A percentile compares a stretch with the other conserved stretches of the same genome.
Conservation (phyloP, 2,888 invertebrate genomes). For the Argyra leucocephala region DNA sequence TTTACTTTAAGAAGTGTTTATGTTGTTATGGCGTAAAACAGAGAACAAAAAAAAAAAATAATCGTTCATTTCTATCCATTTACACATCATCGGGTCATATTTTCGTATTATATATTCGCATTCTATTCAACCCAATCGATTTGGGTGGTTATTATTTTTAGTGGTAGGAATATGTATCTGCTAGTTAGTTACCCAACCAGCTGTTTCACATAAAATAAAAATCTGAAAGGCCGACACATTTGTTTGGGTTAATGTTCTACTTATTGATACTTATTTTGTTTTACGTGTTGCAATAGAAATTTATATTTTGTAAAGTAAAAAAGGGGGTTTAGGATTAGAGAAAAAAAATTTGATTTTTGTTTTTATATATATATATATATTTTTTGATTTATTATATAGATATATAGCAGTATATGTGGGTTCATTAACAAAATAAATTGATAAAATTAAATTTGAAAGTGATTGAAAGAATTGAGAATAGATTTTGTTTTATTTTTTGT, state of each 20-base stretch:
- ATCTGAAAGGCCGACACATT: not conserved
- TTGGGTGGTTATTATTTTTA: not conserved
- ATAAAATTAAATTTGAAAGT: not conserved
- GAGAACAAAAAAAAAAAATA: too few relatives aligned
- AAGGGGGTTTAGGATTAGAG: not conserved
- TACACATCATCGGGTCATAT: not conserved
- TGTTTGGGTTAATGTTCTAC: not conserved
- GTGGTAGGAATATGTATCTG: not conserved
- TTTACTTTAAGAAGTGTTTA: too few relatives aligned
- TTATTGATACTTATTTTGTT: not conserved
- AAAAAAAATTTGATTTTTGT: not conserved
- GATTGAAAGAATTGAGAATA: not conserved
- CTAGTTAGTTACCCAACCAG: not conserved
- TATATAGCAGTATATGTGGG: too few relatives aligned
- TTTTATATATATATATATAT: not conserved
- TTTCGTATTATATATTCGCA: not conserved
- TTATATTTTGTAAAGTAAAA: too few relatives aligned
- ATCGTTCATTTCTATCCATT: not conserved
- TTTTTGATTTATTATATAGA: too few relatives aligned
- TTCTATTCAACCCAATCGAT: not conserved
- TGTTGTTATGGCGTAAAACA: too few relatives aligned
- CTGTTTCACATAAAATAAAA: not conserved
- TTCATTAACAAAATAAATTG: too few relatives aligned
- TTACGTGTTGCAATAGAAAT: too few relatives aligned
- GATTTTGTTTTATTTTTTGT: not conserved